These are phyloP conservation scores for Ceramica pisi DNA, from an alignment of 2,888 invertebrate genomes.

Conservation along the genomic window DNA sequence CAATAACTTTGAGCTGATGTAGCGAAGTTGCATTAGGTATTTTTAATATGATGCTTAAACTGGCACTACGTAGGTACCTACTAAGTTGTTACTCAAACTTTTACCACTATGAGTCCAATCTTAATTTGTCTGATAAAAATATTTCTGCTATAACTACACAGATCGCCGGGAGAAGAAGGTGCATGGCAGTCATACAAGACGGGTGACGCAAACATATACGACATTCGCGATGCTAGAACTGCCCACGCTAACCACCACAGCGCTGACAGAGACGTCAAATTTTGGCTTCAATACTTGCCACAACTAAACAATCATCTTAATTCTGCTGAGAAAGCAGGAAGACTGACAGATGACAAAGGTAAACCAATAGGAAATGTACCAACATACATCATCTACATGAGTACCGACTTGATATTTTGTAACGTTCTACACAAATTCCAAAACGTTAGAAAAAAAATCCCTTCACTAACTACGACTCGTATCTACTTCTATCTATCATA, in stretches of 20 bases:
- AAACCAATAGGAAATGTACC: background rate
- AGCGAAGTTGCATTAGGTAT: no score
- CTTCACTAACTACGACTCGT: no score
- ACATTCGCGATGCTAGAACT: constrained; percentile 75
- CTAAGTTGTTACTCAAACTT: no score
- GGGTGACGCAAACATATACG: constrained; percentile 87
- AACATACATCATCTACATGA: no score
- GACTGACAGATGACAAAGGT: constrained; percentile 76
- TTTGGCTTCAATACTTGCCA: constrained; percentile 88
- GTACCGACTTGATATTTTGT: background rate
- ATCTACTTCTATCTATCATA: no score
- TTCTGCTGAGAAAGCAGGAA: constrained; percentile 76
- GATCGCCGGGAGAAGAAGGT: constrained; percentile 91
- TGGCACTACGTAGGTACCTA: no score
- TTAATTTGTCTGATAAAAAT: background rate
- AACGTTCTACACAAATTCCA: background rate
- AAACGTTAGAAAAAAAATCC: background rate
- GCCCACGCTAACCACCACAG: constrained; percentile 54
- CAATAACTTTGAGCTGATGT: no score
- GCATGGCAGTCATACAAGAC: constrained; percentile 92
- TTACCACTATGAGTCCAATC: background rate
- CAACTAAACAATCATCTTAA: constrained; percentile 74
- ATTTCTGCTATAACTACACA: constrained; percentile 62
- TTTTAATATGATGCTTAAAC: no score
- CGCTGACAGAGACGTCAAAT: constrained; percentile 76